Base-by-base conservation (phyloP, 2,113 vertebrate genomes). In the Typhlomys cinereus region DNA sequence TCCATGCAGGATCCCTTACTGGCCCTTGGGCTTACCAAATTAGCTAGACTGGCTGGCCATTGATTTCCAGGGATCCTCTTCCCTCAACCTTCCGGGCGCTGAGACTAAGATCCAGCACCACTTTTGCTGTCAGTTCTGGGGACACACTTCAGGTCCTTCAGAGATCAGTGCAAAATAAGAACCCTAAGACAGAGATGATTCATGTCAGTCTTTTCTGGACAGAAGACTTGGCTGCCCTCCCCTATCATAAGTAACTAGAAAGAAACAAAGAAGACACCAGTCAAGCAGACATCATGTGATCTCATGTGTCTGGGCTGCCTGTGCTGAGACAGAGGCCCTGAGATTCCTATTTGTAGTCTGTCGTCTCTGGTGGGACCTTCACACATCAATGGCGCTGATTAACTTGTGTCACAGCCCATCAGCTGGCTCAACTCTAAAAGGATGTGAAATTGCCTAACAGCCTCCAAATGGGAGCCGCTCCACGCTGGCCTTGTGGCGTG, bases 361-460 rank as follows among this genome's bases (percentile, higher is more conserved):
- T 95, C 93, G 84, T 70, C 89, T 94, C 78, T 95, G 87, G 80
- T 0, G 54, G 76, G 84, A 91, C 92, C 91, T 91, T 75, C 90
- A 64, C 84, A 83, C 94, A 76, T 88, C 87, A 85, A 90, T 93
- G 93, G 85, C 81, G 73, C 66, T 2, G 44, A 2, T 12, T 92
- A 88, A 87, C 88, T 96, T 61, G 52, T 67, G 88, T 92, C 91
- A 94, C 46, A 91, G 94, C 66, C 44, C 0, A 1, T 95, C 88
- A 85, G 62, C 75, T 87, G 94, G 66, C 69, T 95, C 78, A 85
- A 85, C 91, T 95, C 80, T 61, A 80, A 86, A 89, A 74, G 88
- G 88, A 92, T 75, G 76, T 91, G 64, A 88, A 97, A 96, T 92
- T 84, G 75, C 46, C 76, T 91, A 92, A 96, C 95, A 95, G 34